These are phyloP conservation scores for Nannoperca australis DNA, from an alignment of 2,797 vertebrate genomes.

Conservation along the genomic window DNA sequence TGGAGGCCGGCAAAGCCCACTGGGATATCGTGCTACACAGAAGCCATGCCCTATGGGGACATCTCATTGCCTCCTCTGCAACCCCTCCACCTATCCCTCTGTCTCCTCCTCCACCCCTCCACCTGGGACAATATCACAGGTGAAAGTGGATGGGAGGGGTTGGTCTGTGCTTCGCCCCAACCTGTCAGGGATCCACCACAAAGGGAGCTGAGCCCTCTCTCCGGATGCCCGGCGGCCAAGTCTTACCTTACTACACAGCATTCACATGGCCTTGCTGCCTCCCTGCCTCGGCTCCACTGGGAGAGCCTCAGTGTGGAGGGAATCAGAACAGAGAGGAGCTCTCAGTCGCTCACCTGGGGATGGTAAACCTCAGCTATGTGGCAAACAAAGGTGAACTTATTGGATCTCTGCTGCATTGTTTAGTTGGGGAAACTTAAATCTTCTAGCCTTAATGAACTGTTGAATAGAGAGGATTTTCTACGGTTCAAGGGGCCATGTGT, in stretches of 20 bases:
- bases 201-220: constrained; percentile 78
- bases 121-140: constrained; percentile 83
- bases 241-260: constrained; percentile 78
- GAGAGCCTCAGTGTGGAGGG: constrained; percentile 67
- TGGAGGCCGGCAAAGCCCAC: constrained; percentile 90
- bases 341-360: constrained; percentile 80
- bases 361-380: constrained; percentile 84
- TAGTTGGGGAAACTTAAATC: constrained; percentile 83
- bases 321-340: constrained; percentile 75
- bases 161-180: constrained; percentile 76
- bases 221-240: constrained; percentile 80
- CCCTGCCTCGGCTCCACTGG: constrained; percentile 66
- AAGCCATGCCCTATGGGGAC: constrained; percentile 79
- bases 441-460: constrained; percentile 79
- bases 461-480: constrained; percentile 83
- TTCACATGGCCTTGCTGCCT: constrained; percentile 76
- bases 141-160: constrained; percentile 83
- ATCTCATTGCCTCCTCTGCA: constrained; percentile 73
- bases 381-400: constrained; percentile 85
- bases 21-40: constrained; percentile 87
- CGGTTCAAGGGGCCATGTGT: constrained; percentile 76
- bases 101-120: constrained; percentile 64
- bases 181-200: constrained; percentile 84
- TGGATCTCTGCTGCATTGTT: constrained; percentile 80
- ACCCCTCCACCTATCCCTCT: constrained; percentile 59